Percentiles rank a stretch among this genome's conserved stretches.
phyloP scores from a whole-genome alignment of 2,888 invertebrate species.

The Matsumyia berberina region DNA sequence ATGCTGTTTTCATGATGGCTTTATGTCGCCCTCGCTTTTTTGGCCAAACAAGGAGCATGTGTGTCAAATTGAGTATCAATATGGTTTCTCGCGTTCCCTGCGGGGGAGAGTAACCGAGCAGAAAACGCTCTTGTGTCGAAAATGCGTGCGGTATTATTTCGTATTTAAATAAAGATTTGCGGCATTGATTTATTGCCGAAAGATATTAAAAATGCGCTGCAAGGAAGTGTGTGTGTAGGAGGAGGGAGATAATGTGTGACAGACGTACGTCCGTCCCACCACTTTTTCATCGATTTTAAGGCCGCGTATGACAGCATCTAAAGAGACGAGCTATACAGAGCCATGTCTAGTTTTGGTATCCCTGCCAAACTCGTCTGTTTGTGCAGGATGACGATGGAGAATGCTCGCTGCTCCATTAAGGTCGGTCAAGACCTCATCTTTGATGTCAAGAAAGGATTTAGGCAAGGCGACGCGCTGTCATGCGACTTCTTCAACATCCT shows the following conservation, averaged over 20 bases:
- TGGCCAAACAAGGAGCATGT: slow-evolving; percentile 53
- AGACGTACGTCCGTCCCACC: neutral
- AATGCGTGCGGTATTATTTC: slow-evolving; percentile 81
- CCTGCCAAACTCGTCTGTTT: too few relatives aligned
- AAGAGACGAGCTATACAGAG: too few relatives aligned
- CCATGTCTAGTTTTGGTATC: too few relatives aligned
- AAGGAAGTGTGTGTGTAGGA: neutral
- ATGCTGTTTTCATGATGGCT: slow-evolving; percentile 67
- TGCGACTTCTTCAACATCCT: too few relatives aligned
- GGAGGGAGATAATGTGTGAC: slow-evolving; percentile 9
- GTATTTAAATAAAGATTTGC: slow-evolving; percentile 84
- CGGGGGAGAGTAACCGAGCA: slow-evolving; percentile 56
- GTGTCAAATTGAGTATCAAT: slow-evolving; percentile 74
- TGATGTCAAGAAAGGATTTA: too few relatives aligned
- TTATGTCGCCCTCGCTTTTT: slow-evolving; percentile 18
- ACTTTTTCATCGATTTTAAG: too few relatives aligned
- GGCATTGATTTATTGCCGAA: slow-evolving; percentile 83
- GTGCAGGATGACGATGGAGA: too few relatives aligned
- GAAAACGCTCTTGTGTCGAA: slow-evolving; percentile 56
- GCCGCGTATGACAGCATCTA: too few relatives aligned
- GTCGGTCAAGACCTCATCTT: too few relatives aligned
- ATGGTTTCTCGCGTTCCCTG: slow-evolving; percentile 44
- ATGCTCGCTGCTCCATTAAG: too few relatives aligned
- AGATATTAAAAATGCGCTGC: slow-evolving; percentile 52
- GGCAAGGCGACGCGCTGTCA: too few relatives aligned